Base-by-base conservation (phyloP, 2,113 vertebrate genomes). In the Bubo scandiacus region DNA sequence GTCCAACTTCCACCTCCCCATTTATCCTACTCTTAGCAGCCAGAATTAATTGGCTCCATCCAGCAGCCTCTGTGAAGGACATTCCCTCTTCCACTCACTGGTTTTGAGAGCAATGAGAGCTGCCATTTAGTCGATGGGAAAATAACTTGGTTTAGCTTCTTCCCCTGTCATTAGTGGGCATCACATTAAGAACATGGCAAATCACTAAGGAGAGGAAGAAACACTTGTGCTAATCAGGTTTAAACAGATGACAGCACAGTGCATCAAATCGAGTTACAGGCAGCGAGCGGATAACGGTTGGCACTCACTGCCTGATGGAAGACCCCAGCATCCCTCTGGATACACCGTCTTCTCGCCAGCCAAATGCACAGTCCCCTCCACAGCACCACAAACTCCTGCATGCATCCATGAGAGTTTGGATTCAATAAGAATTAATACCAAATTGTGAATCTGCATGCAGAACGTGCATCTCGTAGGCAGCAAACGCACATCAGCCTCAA, bases 141-240 rank as follows among this genome's bases (percentile, higher is more conserved):
- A 92, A 82, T 52, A 66, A 96, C 71, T 90, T 9, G 8, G 59
- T 77, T 94, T 90, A 54, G 40, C 63, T 73, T 70, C 75, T 88
- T 77, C 32, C 58, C 59, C 45, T 66, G 85, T 66, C 88, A 78
- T 95, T 92, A 96, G 82, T 8, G 36, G 85, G 54, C 82, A 87
- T 43, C 82, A 42, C 78, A 70, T 92, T 93, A 88, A 82, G 79
- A 86, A n/a, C 54, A n/a, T 4, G 27, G 90, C 82, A 96, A 90
- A 90, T 47, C 74, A 52, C 74, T 5, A 63, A 66, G 26, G 74
- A 93, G 78, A 43, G 66, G 68, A 89, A 79, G 54, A 83, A 93
- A 65, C 90, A 78, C 90, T 95, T 80, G 67, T 47, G 82, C 67
- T 96, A 92, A 96, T 95, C 67, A 78, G 75, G 59, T 86, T 70